Evolutionary conservation across 2,888 invertebrate species (phyloP).

Genomic region (Stramonita haemastoma): DNA sequence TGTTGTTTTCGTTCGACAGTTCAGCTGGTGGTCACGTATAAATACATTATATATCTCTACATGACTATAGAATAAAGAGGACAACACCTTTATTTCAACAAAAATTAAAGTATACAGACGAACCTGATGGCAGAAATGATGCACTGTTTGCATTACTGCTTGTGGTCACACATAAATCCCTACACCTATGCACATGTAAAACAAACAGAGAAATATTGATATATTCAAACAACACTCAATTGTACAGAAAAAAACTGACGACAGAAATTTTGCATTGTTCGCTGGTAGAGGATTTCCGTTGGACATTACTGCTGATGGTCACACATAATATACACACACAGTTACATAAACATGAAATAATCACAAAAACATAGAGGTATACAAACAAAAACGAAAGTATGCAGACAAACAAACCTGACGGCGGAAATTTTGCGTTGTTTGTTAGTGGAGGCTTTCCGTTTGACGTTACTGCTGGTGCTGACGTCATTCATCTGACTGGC

Average conservation of each 20-base stretch:
- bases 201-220: neutral
- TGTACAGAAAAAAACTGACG: neutral
- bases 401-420: neutral
- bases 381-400: neutral
- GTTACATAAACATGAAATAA: neutral
- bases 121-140: too few species aligned
- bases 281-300: neutral
- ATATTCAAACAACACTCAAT: neutral
- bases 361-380: neutral
- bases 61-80: too few species aligned
- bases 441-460: neutral
- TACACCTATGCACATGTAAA: neutral
- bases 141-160: too few species aligned
- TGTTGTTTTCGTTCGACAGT: too few species aligned
- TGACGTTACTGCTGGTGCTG: conserved; percentile 30
- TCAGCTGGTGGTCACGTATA: too few species aligned
- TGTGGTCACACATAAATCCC: neutral
- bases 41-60: too few species aligned
- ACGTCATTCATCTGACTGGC: conserved; percentile 16
- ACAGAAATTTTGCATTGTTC: conserved; percentile 31
- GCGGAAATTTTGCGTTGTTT: conserved; percentile 35
- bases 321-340: neutral
- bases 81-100: too few species aligned
- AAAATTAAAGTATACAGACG: too few species aligned
- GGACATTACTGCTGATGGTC: conserved; percentile 27